phyloP scores from a whole-genome alignment of 1,140 invertebrate species.

The Harpegnathos saltator region DNA sequence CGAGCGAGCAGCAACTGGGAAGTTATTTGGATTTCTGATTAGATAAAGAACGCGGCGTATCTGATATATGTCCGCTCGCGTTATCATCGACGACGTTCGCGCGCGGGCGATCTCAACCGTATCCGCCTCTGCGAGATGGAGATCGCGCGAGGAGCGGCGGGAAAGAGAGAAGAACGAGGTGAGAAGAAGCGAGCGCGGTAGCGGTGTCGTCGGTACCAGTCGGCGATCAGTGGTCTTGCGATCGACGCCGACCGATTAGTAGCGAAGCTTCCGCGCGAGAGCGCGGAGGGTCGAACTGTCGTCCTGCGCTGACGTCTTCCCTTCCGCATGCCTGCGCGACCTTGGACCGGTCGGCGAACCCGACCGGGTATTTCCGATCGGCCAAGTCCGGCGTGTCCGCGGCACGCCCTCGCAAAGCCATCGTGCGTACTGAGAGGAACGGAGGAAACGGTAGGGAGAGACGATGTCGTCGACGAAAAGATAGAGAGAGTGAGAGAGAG shows the following conservation, averaged over 20 bases:
- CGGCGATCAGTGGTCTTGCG: not conserved
- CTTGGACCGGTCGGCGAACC: constrained; percentile 45
- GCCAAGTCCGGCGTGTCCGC: constrained; percentile 5
- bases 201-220: not conserved
- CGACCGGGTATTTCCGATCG: constrained; percentile 25
- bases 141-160: not conserved
- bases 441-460: too few relatives aligned
- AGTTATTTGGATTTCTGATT: constrained; percentile 60
- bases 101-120: constrained; percentile 20
- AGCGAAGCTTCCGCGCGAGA: too few relatives aligned
- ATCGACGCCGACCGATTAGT: too few relatives aligned
- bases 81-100: not conserved
- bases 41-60: constrained; percentile 49
- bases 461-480: too few relatives aligned
- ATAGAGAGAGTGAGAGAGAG: too few relatives aligned
- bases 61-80: constrained; percentile 33
- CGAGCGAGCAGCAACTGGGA: constrained; percentile 13
- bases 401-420: constrained; percentile 1
- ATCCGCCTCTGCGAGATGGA: constrained; percentile 18
- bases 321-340: constrained; percentile 11
- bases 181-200: not conserved
- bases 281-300: constrained; percentile 8
- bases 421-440: too few relatives aligned
- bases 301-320: not conserved
- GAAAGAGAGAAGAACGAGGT: not conserved